phyloP scores from a whole-genome alignment of 1,140 invertebrate genomes.

The Micrasema longulum region DNA sequence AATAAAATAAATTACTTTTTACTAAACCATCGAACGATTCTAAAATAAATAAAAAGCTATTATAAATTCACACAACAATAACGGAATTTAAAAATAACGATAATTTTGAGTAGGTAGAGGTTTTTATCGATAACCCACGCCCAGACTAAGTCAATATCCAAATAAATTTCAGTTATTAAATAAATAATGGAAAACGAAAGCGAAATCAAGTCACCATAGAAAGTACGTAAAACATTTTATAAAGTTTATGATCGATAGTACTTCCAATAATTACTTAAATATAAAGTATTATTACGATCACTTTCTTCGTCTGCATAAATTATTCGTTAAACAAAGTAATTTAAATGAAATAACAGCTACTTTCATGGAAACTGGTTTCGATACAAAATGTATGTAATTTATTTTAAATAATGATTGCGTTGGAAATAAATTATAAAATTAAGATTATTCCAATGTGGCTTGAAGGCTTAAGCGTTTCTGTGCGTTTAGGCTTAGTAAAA shows the following conservation, averaged over 20 bases:
- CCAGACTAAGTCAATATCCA: neutral
- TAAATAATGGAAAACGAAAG: neutral
- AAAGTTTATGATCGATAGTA: neutral
- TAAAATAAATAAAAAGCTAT: neutral
- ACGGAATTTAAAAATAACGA: neutral
- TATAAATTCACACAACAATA: neutral
- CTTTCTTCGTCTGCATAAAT: slow-evolving; percentile 15
- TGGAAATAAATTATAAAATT: too few species aligned
- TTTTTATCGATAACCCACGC: neutral
- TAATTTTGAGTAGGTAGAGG: neutral
- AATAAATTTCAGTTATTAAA: neutral
- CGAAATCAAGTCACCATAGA: slow-evolving; percentile 8
- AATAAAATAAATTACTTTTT: neutral
- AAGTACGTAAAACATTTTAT: neutral
- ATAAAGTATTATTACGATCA: slow-evolving; percentile 13
- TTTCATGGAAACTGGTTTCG: too few species aligned
- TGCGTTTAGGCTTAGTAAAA: too few species aligned
- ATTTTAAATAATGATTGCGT: too few species aligned
- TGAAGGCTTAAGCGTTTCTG: too few species aligned
- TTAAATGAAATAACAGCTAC: too few species aligned
- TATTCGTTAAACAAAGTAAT: slow-evolving; percentile 8
- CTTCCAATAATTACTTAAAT: neutral
- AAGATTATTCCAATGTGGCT: too few species aligned
- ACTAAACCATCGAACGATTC: neutral
- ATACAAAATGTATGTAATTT: too few species aligned